Conservation (phyloP, 2,113 vertebrate species). For the Pelecanus crispus region DNA sequence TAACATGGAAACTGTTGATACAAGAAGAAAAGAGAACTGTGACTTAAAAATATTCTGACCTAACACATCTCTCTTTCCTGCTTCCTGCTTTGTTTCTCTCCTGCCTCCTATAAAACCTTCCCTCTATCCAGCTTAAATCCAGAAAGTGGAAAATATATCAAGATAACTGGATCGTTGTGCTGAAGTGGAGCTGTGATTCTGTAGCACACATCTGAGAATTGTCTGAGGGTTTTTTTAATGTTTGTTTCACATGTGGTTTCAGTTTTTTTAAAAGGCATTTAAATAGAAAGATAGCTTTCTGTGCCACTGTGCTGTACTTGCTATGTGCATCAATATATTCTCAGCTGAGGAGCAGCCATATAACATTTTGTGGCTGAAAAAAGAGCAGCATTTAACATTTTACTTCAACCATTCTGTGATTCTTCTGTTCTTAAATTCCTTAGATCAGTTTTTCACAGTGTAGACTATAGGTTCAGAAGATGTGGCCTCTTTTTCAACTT, state of each 20-base stretch:
- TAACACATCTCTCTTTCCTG: not conserved
- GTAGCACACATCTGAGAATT: not conserved
- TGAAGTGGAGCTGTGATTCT: not conserved
- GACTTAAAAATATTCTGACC: not conserved
- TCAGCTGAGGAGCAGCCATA: not conserved
- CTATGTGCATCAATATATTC: not conserved
- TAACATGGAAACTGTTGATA: not conserved
- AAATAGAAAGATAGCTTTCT: not conserved
- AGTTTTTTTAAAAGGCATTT: not conserved
- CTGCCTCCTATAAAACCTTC: not conserved
- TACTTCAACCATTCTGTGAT: not conserved
- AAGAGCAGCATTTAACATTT: not conserved
- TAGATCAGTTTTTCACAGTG: not conserved
- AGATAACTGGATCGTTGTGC: not conserved
- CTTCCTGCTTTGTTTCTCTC: not conserved
- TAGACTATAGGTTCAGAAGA: not conserved
- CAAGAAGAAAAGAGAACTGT: not conserved
- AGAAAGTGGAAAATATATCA: not conserved
- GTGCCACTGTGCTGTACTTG: accelerated
- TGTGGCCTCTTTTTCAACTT: not conserved
- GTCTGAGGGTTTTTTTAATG: not conserved
- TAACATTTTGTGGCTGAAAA: not conserved
- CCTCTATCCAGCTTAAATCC: not conserved
- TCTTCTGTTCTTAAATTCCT: not conserved
- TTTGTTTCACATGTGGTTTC: not conserved